Conservation (phyloP, 1,140 invertebrate genomes). For the Atta colombica region DNA sequence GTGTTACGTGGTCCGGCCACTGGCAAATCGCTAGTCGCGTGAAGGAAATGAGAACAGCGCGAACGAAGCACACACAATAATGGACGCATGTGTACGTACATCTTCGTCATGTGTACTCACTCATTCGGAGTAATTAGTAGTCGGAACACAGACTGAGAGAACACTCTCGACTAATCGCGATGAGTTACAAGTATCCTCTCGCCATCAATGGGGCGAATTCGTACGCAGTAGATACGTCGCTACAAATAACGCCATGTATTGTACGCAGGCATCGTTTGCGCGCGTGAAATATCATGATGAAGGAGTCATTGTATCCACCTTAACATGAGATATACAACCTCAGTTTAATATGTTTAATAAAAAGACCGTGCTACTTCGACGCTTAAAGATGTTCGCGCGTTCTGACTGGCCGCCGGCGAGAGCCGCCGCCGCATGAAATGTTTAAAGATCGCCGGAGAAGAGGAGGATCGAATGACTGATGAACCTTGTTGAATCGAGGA, state of each 20-base stretch:
- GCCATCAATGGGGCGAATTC: conserved; percentile 34
- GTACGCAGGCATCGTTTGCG: neutral
- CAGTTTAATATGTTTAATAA: conserved; percentile 51
- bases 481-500: conserved; percentile 68
- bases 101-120: conserved; percentile 9
- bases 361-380: conserved; percentile 35
- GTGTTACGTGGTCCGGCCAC: neutral
- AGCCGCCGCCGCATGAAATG: conserved; percentile 58
- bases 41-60: conserved; percentile 23
- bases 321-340: conserved; percentile 23
- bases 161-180: conserved; percentile 41
- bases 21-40: conserved; percentile 33
- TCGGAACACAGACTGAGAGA: neutral
- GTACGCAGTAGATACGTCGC: neutral
- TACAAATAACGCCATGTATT: neutral
- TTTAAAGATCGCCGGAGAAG: conserved; percentile 59
- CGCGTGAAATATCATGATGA: conserved; percentile 13
- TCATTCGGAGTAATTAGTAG: conserved; percentile 52
- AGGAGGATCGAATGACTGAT: conserved; percentile 68
- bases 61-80: conserved; percentile 5
- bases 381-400: conserved; percentile 37
- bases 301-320: conserved; percentile 44
- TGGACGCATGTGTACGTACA: neutral
- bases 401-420: conserved; percentile 38
- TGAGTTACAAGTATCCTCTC: conserved; percentile 40